Evolutionary conservation across 2,797 vertebrate genomes (phyloP).

Genomic region (Ispidina picta): DNA sequence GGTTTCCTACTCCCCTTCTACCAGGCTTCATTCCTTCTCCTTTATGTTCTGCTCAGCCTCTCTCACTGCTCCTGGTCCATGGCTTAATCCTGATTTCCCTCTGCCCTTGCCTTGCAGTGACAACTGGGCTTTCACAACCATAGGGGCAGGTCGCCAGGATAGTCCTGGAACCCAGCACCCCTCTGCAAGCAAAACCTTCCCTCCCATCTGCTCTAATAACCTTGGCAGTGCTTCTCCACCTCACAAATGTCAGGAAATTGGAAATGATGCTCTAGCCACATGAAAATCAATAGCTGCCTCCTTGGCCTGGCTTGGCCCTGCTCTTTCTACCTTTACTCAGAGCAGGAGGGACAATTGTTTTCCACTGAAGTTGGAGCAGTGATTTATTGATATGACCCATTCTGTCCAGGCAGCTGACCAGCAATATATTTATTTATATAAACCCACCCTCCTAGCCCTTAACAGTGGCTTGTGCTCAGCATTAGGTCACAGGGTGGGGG

Average conservation of each 20-base stretch:
- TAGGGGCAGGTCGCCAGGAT: neutral
- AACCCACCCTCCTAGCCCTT: neutral
- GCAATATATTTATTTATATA: neutral
- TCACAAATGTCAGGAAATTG: neutral
- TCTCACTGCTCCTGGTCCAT: neutral
- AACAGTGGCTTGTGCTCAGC: neutral
- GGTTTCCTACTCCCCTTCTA: neutral
- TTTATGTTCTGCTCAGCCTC: neutral
- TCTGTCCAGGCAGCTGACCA: neutral
- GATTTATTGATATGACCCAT: neutral
- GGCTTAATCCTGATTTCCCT: neutral
- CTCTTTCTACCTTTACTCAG: neutral
- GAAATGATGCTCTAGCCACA: neutral
- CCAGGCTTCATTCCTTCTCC: neutral
- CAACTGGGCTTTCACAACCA: neutral
- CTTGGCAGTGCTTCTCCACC: neutral
- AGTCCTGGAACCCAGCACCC: neutral
- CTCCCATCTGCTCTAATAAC: neutral
- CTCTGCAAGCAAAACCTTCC: neutral
- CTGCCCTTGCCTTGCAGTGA: neutral
- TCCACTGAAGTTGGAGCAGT: neutral
- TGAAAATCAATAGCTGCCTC: neutral
- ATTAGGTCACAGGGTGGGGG: accelerated
- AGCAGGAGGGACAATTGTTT: neutral
- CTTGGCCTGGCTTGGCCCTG: neutral